Percentiles rank a stretch among this genome's conserved stretches.
phyloP scores from a whole-genome alignment of 35 echinoderm and acorn worm species.

The Anneissia japonica region DNA sequence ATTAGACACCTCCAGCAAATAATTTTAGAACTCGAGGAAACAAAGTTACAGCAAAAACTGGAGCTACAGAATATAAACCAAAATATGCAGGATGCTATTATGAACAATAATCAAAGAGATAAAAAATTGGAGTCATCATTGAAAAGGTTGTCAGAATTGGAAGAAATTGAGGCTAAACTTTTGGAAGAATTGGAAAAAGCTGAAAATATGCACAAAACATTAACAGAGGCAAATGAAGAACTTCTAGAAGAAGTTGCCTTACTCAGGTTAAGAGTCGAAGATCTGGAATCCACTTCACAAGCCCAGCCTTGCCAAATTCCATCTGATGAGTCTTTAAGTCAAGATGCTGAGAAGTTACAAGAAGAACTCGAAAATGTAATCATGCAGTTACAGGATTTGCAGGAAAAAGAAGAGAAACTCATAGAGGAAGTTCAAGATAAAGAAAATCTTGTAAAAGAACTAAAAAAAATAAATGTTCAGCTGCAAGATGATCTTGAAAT shows the following conservation, averaged over 20 bases:
- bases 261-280: neutral
- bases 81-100: neutral
- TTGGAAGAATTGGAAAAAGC: neutral
- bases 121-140: neutral
- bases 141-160: neutral
- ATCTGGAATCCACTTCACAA: neutral
- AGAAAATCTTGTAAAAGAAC: conserved; percentile 13
- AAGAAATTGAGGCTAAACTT: conserved; percentile 7
- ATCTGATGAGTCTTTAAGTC: neutral
- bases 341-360: neutral
- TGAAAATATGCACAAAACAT: neutral
- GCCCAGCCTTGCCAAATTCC: too few relatives aligned
- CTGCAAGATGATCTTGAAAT: conserved; percentile 39
- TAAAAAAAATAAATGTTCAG: conserved; percentile 1
- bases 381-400: neutral
- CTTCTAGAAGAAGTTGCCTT: neutral
- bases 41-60: conserved; percentile 7
- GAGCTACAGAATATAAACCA: neutral
- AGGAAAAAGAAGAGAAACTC: neutral
- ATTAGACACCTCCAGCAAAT: conserved; percentile 18
- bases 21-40: conserved; percentile 25
- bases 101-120: neutral
- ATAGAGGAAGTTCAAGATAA: conserved; percentile 11
- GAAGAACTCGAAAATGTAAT: neutral
- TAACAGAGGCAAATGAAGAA: neutral